phyloP scores from a whole-genome alignment of 2,888 invertebrate species.

The Hofmannophila pseudospretella region DNA sequence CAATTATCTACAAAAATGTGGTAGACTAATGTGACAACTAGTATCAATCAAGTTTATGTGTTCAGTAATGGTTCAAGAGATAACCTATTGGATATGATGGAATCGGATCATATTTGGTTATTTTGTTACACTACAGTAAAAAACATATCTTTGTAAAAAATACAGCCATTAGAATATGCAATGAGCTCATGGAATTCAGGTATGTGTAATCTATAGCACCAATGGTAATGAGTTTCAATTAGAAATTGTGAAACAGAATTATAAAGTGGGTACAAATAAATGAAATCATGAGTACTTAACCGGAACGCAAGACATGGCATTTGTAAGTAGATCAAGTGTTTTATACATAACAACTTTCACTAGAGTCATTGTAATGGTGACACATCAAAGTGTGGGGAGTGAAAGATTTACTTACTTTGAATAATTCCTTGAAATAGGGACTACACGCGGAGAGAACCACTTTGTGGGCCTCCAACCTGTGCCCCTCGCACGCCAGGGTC shows the following conservation, averaged over 20 bases:
- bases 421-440: slow-evolving; percentile 91
- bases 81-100: slow-evolving; percentile 2
- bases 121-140: not conserved
- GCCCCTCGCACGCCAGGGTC: slow-evolving; percentile 91
- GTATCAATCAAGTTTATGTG: slow-evolving; percentile 9
- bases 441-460: slow-evolving; percentile 91
- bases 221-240: slow-evolving; percentile 68
- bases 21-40: slow-evolving; percentile 17
- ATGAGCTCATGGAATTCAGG: slow-evolving; percentile 28
- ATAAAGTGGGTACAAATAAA: slow-evolving; percentile 75
- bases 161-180: slow-evolving; percentile 24
- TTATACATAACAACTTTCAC: slow-evolving; percentile 79
- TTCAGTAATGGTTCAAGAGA: not conserved
- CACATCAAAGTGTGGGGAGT: slow-evolving; percentile 77
- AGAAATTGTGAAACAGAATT: slow-evolving; percentile 76
- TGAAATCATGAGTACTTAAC: slow-evolving; percentile 78
- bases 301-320: slow-evolving; percentile 78
- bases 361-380: slow-evolving; percentile 78
- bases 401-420: slow-evolving; percentile 84
- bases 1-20: slow-evolving; percentile 19
- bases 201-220: slow-evolving; percentile 45
- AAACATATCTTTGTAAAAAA: slow-evolving; percentile 13
- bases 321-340: slow-evolving; percentile 78
- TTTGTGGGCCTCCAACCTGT: slow-evolving; percentile 90
- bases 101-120: not conserved